Percentiles rank a stretch among this genome's conserved stretches.
Evolutionary conservation across 2,888 invertebrate species (phyloP).

Genomic region (Melinaea marsaeus): DNA sequence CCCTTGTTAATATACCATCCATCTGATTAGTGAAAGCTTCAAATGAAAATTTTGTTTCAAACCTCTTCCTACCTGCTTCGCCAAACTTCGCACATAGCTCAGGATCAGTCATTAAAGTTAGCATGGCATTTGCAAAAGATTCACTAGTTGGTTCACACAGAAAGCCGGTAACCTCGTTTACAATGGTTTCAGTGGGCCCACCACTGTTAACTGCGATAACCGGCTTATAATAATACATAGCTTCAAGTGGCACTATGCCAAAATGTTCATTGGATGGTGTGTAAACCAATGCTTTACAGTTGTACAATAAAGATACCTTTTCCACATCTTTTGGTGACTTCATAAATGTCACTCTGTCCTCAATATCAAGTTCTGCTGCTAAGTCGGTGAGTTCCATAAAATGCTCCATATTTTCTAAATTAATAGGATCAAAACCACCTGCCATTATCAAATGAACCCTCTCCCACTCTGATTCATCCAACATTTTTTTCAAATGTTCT

Average conservation of each 20-base stretch:
- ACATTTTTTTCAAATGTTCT: conserved; percentile 77
- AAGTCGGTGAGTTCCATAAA: conserved; percentile 85
- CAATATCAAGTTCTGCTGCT: conserved; percentile 80
- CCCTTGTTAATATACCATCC: conserved; percentile 73
- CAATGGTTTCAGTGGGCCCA: conserved; percentile 95
- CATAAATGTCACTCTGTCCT: conserved; percentile 87
- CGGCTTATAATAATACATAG: conserved; percentile 95
- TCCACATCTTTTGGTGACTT: conserved; percentile 91
- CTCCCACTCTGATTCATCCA: conserved; percentile 78
- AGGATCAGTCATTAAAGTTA: conserved; percentile 80
- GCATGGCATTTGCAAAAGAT: conserved; percentile 88
- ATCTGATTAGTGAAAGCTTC: conserved; percentile 85
- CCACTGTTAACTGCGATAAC: conserved; percentile 97
- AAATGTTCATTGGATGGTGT: conserved; percentile 99
- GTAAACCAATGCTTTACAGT: conserved; percentile 90
- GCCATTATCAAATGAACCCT: conserved; percentile 92
- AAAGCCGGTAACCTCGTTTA: conserved; percentile 87
- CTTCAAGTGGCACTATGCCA: conserved; percentile 99
- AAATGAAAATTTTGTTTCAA: conserved; percentile 90
- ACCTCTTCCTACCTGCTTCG: conserved; percentile 83
- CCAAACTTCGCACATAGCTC: conserved; percentile 83
- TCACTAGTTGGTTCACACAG: conserved; percentile 83
- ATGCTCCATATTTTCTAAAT: conserved; percentile 91
- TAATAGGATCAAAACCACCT: conserved; percentile 96
- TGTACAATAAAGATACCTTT: conserved; percentile 88